phyloP scores from a whole-genome alignment of 2,888 invertebrate genomes.

The Sthenelais limicola region DNA sequence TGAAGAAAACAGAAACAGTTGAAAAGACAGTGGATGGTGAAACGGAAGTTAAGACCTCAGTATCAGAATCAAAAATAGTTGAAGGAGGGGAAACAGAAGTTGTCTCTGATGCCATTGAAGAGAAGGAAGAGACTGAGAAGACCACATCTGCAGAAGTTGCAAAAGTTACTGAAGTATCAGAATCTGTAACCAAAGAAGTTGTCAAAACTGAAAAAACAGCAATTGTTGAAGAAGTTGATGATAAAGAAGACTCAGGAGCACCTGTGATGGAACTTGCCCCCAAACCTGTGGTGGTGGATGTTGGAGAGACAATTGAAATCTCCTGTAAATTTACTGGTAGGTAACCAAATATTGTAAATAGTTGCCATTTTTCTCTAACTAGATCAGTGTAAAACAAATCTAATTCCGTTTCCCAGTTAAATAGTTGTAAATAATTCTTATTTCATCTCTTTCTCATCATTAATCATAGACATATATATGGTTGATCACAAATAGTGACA shows the following conservation, averaged over 20 bases:
- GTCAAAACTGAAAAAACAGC: background rate
- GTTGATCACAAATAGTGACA: no score
- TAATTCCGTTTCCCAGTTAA: no score
- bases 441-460: no score
- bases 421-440: no score
- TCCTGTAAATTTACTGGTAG: constrained; percentile 41
- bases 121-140: background rate
- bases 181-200: background rate
- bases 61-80: background rate
- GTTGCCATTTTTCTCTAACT: no score
- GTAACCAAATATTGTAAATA: no score
- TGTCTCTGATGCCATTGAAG: background rate
- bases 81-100: background rate
- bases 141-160: background rate
- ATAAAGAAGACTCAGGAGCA: no score
- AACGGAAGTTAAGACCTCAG: constrained; percentile 13
- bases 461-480: no score
- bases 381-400: no score
- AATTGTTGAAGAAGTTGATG: background rate
- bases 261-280: constrained; percentile 38
- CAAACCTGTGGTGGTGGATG: constrained; percentile 35
- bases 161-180: constrained; percentile 22
- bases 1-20: background rate
- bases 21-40: background rate
- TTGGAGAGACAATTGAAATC: constrained; percentile 45